Base-by-base conservation (phyloP, 2,113 vertebrate genomes). In the Chaenogobius annularis region DNA sequence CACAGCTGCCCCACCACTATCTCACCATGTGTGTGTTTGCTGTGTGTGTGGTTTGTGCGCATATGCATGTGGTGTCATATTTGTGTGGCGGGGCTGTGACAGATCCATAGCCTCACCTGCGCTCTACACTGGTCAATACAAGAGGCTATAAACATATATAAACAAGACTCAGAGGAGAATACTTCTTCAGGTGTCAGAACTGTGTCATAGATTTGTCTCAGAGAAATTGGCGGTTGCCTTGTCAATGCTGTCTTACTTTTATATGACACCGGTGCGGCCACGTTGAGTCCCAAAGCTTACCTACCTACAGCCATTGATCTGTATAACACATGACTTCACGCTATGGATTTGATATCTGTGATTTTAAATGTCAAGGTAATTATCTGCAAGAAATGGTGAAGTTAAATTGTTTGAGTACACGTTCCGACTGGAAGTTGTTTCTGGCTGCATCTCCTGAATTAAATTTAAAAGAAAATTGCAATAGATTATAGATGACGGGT, bases 1-100 rank as follows among this genome's bases (percentile, higher is more conserved):
- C 87, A 88, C 90, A 90, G 86, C 90, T 93, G 91, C 89, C 89
- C 85, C 84, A 79, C 88, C 80, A 86, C 89, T 89, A 89, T 84
- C 81, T 87, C 81, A 85, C 81, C 48, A 79, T 71, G 75, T 82
- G 88, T 89, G 85, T 81, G 87, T 62, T 82, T 55, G 46, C n/a
- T 78, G 75, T 72, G 77, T 89, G 75, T 46, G 82, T 31, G 26
- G 26, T 31, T 1, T 31, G 26, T 31, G 85, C 80, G 87, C 62
- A 83, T 55, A 46, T 78, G 75, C 72, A 77, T 89, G 75, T 46
- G 82, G 26, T 31, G 26, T 31, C 74, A 70, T 68, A 68, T 80
- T 77, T 74, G 79, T 81, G 64, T 50, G 70, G 23, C n/a, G n/a
- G 77, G 70, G 62, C 55, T 55, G 83, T 63, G 71, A 68, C 79